Evolutionary conservation across 2,888 invertebrate genomes (phyloP).

Genomic region (Abrostola triplasia): DNA sequence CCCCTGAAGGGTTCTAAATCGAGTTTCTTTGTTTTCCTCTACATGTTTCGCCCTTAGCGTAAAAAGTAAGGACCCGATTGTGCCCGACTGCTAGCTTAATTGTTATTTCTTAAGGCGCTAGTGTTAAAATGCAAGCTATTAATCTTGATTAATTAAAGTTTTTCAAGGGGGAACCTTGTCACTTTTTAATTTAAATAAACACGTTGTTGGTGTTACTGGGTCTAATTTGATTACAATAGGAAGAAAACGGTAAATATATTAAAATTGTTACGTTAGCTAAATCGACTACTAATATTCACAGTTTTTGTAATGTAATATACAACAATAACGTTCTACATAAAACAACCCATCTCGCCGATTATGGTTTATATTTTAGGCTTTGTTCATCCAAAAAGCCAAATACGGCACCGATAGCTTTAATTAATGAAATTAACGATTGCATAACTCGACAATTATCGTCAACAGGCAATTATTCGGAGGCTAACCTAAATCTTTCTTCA

Average conservation of each 20-base stretch:
- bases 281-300: no score
- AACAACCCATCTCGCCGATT: no score
- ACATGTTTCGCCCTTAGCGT: slow-evolving; percentile 50
- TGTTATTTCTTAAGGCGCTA: slow-evolving; percentile 74
- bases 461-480: slow-evolving; percentile 39
- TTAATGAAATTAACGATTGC: slow-evolving; percentile 5
- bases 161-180: slow-evolving; percentile 57
- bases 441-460: slow-evolving; percentile 22
- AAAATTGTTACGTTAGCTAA: neutral
- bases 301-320: no score
- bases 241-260: slow-evolving; percentile 2
- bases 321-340: no score
- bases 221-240: slow-evolving; percentile 53
- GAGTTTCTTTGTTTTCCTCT: slow-evolving; percentile 83
- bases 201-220: slow-evolving; percentile 40
- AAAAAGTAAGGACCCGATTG: slow-evolving; percentile 50
- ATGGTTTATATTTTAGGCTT: neutral
- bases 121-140: slow-evolving; percentile 79
- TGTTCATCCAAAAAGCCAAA: neutral
- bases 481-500: slow-evolving; percentile 29
- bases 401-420: neutral
- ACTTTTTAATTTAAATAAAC: slow-evolving; percentile 61
- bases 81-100: slow-evolving; percentile 65
- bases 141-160: slow-evolving; percentile 83
- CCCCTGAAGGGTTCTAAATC: slow-evolving; percentile 78